These are phyloP conservation scores for Onychomys leucogaster DNA, from an alignment of 2,797 vertebrate species.

Conservation along the genomic window DNA sequence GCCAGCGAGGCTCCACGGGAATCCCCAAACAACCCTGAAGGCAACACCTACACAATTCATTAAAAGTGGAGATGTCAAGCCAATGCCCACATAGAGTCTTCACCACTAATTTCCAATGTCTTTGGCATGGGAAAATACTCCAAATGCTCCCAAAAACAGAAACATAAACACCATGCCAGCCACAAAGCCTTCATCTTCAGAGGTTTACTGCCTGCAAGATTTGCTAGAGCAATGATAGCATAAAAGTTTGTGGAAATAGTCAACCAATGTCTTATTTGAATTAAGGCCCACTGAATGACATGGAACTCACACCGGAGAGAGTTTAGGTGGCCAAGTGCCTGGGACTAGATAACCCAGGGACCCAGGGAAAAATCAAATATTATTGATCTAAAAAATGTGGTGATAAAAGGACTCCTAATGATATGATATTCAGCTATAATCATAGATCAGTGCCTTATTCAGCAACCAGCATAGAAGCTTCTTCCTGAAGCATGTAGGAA, in stretches of 20 bases:
- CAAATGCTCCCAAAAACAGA: background rate
- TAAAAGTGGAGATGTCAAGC: background rate
- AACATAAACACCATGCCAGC: no score
- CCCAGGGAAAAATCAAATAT: background rate
- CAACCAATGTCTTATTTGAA: background rate
- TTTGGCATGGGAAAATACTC: background rate
- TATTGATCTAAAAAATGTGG: background rate
- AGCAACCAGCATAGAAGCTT: background rate
- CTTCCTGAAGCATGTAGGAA: background rate
- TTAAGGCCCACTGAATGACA: background rate
- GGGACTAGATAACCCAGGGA: no score
- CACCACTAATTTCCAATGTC: background rate
- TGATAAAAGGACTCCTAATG: background rate
- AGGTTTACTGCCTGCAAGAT: background rate
- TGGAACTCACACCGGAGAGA: background rate
- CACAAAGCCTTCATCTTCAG: background rate
- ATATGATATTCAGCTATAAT: background rate
- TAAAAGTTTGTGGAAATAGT: background rate
- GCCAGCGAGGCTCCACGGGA: background rate
- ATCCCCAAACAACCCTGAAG: background rate
- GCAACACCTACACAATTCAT: background rate
- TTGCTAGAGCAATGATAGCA: background rate
- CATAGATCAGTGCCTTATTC: no score
- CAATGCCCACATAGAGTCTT: background rate
- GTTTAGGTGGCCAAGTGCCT: background rate